A percentile compares a stretch with the other conserved stretches of the same genome.
phyloP scores from a whole-genome alignment of 2,888 invertebrate species.

The Luperina testacea region DNA sequence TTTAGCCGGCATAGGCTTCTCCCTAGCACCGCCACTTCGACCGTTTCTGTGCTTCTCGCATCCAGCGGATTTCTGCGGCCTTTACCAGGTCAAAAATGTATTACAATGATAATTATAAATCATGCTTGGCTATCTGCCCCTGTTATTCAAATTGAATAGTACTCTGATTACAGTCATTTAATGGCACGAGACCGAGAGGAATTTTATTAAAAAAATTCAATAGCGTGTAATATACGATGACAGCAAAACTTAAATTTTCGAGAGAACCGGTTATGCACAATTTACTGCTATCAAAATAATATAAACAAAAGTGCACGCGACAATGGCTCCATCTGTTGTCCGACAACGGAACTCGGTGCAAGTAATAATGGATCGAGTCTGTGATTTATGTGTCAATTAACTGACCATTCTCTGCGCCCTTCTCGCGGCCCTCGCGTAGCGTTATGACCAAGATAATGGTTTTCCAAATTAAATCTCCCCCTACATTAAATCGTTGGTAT shows the following conservation, averaged over 20 bases:
- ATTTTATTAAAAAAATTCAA: slow-evolving; percentile 74
- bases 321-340: slow-evolving; percentile 83
- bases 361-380: slow-evolving; percentile 74
- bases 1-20: background rate
- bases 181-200: slow-evolving; percentile 77
- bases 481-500: slow-evolving; percentile 69
- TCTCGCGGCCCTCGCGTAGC: slow-evolving; percentile 60
- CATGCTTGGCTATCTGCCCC: slow-evolving; percentile 28
- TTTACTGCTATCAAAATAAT: slow-evolving; percentile 72
- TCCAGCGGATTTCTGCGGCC: background rate
- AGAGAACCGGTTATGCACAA: slow-evolving; percentile 77
- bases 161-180: slow-evolving; percentile 51
- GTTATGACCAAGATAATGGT: slow-evolving; percentile 74
- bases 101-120: slow-evolving; percentile 32
- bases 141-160: slow-evolving; percentile 56
- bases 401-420: slow-evolving; percentile 84
- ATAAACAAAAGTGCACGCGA: slow-evolving; percentile 76
- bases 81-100: background rate
- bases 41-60: background rate
- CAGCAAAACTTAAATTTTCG: slow-evolving; percentile 67
- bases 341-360: slow-evolving; percentile 72
- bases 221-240: slow-evolving; percentile 76
- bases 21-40: background rate
- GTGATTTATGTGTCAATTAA: slow-evolving; percentile 89
- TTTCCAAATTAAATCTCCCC: slow-evolving; percentile 83